Evolutionary conservation across 2,797 vertebrate species (phyloP).

Genomic region (Scarus forsteni): DNA sequence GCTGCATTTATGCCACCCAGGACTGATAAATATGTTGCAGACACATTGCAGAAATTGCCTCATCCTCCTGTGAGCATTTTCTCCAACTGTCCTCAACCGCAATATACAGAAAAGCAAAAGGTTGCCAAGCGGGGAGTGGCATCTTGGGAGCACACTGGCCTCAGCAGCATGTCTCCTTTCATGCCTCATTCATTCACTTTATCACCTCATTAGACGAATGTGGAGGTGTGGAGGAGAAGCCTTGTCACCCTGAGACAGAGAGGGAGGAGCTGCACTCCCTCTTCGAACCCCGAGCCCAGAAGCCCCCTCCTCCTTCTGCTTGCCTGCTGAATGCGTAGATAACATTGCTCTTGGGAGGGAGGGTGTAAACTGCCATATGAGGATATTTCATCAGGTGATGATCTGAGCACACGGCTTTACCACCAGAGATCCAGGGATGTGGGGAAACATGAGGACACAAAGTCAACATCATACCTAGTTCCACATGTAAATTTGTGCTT

Average conservation of each 20-base stretch:
- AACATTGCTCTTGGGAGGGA: slow-evolving; percentile 28
- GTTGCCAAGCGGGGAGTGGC: slow-evolving; percentile 65
- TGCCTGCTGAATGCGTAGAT: slow-evolving; percentile 41
- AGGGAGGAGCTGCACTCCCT: slow-evolving; percentile 69
- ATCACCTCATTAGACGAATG: slow-evolving; percentile 84
- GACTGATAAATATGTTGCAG: slow-evolving; percentile 75
- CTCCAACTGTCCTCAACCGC: slow-evolving; percentile 57
- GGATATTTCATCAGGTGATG: slow-evolving; percentile 61
- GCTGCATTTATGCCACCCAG: slow-evolving; percentile 51
- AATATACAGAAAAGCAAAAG: slow-evolving; percentile 63
- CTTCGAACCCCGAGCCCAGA: slow-evolving; percentile 63
- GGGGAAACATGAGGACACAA: slow-evolving; percentile 19
- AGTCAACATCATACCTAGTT: slow-evolving; percentile 21
- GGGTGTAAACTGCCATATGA: slow-evolving; percentile 37
- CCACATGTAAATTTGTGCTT: not conserved
- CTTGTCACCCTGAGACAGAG: slow-evolving; percentile 77
- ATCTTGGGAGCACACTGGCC: slow-evolving; percentile 70
- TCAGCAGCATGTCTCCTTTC: slow-evolving; percentile 79
- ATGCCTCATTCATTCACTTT: slow-evolving; percentile 85
- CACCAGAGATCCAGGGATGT: slow-evolving; percentile 13
- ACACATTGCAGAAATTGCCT: slow-evolving; percentile 77
- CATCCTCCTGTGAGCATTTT: slow-evolving; percentile 67
- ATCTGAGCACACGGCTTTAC: slow-evolving; percentile 14
- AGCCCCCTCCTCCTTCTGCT: slow-evolving; percentile 8
- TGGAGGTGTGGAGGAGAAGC: slow-evolving; percentile 76